Percentiles rank a stretch among this genome's conserved stretches.
Evolutionary conservation across 1,140 invertebrate species (phyloP).

Genomic region (Platorchestia sp.): DNA sequence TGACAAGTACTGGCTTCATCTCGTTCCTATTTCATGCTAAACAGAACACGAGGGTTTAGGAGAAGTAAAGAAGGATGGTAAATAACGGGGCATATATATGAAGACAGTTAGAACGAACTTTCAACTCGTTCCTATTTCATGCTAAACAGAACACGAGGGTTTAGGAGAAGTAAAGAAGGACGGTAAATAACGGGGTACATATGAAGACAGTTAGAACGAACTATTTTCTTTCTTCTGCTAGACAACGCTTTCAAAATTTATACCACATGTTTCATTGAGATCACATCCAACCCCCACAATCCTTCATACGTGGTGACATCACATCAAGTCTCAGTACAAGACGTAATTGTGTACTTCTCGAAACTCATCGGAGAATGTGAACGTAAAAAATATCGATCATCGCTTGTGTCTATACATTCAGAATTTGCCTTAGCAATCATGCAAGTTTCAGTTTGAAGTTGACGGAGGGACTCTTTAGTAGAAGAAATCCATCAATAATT

Average conservation of each 20-base stretch:
- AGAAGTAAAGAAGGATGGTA: not conserved
- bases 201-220: not conserved
- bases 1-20: not conserved
- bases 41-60: not conserved
- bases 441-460: not conserved
- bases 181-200: not conserved
- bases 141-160: not conserved
- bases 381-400: not conserved
- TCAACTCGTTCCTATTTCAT: not conserved
- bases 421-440: not conserved
- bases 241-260: too few species aligned
- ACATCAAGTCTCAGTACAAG: not conserved
- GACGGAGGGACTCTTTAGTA: not conserved
- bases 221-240: not conserved
- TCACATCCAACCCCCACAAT: too few species aligned
- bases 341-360: not conserved
- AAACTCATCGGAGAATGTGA: not conserved
- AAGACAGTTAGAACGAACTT: not conserved
- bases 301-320: not conserved
- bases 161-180: not conserved
- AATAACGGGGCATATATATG: not conserved
- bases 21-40: not conserved
- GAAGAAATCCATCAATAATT: not conserved
- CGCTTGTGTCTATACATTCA: not conserved
- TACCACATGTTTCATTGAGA: too few species aligned